phyloP scores from a whole-genome alignment of 2,888 invertebrate species.

The Acanthococcus lagerstroemiae region DNA sequence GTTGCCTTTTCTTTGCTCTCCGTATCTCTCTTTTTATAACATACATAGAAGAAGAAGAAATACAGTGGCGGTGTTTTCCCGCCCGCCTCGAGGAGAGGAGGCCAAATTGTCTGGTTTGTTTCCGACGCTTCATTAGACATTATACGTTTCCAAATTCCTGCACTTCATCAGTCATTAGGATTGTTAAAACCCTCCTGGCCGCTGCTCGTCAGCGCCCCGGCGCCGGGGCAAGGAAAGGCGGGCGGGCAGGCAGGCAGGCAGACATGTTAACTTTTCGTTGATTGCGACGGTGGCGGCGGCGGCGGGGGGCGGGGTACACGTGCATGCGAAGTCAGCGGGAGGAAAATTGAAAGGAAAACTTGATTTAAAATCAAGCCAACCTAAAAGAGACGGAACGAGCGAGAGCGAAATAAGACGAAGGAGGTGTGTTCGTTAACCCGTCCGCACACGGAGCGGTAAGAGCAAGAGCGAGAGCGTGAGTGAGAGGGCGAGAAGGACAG shows the following conservation, averaged over 20 bases:
- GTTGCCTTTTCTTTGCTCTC: not conserved
- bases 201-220: not conserved
- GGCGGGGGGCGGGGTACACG: conserved; percentile 3
- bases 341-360: conserved; percentile 28
- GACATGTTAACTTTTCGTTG: conserved; percentile 28
- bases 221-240: not conserved
- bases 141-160: conserved; percentile 25
- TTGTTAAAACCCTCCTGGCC: conserved; percentile 3
- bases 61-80: not conserved
- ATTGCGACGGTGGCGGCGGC: conserved; percentile 18
- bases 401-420: not conserved
- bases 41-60: too few species aligned
- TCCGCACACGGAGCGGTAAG: not conserved
- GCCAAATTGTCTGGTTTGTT: conserved; percentile 24
- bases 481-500: not conserved
- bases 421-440: conserved; percentile 21
- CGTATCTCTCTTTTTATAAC: too few species aligned
- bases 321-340: conserved; percentile 25
- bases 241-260: conserved; percentile 4
- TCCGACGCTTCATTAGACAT: conserved; percentile 27
- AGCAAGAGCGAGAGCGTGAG: not conserved
- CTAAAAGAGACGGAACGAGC: conserved; percentile 18
- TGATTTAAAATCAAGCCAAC: conserved; percentile 23
- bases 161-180: conserved; percentile 26
- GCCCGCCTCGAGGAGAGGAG: not conserved